Base-by-base conservation (phyloP, 2,888 invertebrate species). In the Endomychus coccineus region DNA sequence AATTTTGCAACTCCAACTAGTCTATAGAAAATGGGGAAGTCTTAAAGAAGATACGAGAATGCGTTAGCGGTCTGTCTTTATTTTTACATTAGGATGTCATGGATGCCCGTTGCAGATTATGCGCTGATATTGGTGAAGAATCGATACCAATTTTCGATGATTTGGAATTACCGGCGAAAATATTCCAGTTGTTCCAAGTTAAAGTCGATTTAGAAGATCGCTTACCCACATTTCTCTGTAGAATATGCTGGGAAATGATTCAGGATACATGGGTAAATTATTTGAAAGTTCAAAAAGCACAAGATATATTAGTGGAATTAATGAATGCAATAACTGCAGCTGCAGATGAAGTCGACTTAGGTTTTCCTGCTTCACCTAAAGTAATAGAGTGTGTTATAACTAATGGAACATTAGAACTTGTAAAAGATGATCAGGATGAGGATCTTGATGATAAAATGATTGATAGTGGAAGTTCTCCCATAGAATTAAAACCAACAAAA, bases 71-170 rank as follows among this genome's bases (percentile, higher is more conserved):
- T n/a, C n/a, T n/a, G n/a, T n/a, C n/a, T n/a, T n/a, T n/a, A n/a
- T n/a, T n/a, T n/a, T n/a, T n/a, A n/a, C n/a, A n/a, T 27, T 28
- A 28, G 22, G 13, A 35, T 35, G 35, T 27, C 35, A 62, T 62
- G 61, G 60, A 56, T 44, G 45, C 55, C 13, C 54, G 62, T 30
- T 68, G 68, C 41, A 61, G 67, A 24, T 54, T 68, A 32, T 68
- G 68, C 51, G 67, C 65, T 17, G 61, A 63, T 48, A 46, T 50
- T 24, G 51, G 47, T 31, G 41, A 49, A 17, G 54, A 58, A 40
- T 51, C 62, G 38, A 43, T 63, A 39, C 47, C 54, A 28, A 53
- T 58, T 27, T 45, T 61, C 15, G 58, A 61, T 33, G 57, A 62
- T 42, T 40, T 54, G 27, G 57, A 56, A 16, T 51, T 64, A 35